Conservation (phyloP, 2,113 vertebrate species). For the Indicator indicator region DNA sequence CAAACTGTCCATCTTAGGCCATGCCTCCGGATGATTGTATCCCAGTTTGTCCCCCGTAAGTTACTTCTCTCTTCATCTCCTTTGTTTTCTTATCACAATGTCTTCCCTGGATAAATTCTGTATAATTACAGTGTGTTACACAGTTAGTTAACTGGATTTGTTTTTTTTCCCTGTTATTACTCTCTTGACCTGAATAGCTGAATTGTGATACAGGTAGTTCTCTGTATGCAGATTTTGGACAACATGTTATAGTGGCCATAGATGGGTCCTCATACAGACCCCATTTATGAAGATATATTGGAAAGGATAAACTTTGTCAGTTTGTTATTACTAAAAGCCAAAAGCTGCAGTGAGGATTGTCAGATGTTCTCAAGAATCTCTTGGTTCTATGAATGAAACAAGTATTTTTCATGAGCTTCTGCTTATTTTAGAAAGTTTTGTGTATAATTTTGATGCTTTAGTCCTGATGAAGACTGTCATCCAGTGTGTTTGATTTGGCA, state of each 20-base stretch:
- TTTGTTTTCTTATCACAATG: not conserved
- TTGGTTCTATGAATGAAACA: not conserved
- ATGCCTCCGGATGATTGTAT: constrained; percentile 88
- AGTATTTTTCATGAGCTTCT: not conserved
- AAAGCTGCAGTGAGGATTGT: not conserved
- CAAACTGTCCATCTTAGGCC: constrained; percentile 93
- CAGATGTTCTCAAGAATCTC: not conserved
- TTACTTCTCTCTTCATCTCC: not conserved
- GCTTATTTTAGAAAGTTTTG: not conserved
- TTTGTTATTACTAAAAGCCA: not conserved
- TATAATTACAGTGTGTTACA: not conserved
- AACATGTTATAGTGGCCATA: not conserved
- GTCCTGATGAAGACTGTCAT: not conserved
- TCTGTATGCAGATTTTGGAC: not conserved
- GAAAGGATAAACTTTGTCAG: not conserved
- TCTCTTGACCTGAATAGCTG: not conserved
- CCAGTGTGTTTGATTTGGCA: not conserved
- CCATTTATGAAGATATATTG: not conserved
- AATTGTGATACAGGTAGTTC: not conserved
- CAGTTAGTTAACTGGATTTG: not conserved
- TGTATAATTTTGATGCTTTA: not conserved
- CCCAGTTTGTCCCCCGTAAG: constrained; percentile 89
- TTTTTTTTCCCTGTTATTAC: not conserved
- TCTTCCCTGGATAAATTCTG: not conserved
- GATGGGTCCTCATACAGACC: not conserved